Evolutionary conservation across 2,113 vertebrate genomes (phyloP), one percentile per base, ranked within the genome.

Genomic region (Cyprinodon tularosa): DNA sequence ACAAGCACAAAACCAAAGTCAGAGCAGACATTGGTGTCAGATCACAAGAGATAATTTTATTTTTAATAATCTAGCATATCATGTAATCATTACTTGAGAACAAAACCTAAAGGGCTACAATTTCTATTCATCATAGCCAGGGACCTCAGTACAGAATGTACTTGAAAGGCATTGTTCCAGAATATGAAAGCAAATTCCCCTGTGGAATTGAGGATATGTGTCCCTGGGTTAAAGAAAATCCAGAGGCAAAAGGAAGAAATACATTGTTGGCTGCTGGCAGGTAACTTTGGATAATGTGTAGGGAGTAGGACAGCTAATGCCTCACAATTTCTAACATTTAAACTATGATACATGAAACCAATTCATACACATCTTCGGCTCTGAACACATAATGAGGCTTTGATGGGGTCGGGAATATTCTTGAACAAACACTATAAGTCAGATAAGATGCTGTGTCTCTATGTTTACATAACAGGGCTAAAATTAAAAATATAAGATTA

Each of bases 1-100:
- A 48, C 53, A 75, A 48, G 64, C 48, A 63, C 29, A 80, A 72
- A 79, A 48, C 71, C 53, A 74, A 15, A 73, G 78, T 73, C 77
- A 73, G 38, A 65, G 62, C 9, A 79, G 64, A 62, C 65, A 66
- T 76, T 59, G 61, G 22, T 73, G 13, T 63, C 66, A 44, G 59
- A 71, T 69, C 37, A 44, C 60, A 22, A 40, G 13, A 74, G 47
- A 84, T 37, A 14, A 12, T 44, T 61, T 29, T 57, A 57, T 57
- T 57, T 57, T n/a, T 57, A 7, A 57, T 57, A 57, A 57, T 57
- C 5, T 20, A 17, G 7, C 17, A n/a, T 53, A 65, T 50, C 66
- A 59, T 53, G 15, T 44, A 47, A 39, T 17, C 14, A 59, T 20
- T 50, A 44, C 12, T 13, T 10, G 50, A 4, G 9, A 60, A 45